These are phyloP conservation scores for Dromaius novaehollandiae DNA, from an alignment of 2,113 vertebrate species.

Conservation along the genomic window DNA sequence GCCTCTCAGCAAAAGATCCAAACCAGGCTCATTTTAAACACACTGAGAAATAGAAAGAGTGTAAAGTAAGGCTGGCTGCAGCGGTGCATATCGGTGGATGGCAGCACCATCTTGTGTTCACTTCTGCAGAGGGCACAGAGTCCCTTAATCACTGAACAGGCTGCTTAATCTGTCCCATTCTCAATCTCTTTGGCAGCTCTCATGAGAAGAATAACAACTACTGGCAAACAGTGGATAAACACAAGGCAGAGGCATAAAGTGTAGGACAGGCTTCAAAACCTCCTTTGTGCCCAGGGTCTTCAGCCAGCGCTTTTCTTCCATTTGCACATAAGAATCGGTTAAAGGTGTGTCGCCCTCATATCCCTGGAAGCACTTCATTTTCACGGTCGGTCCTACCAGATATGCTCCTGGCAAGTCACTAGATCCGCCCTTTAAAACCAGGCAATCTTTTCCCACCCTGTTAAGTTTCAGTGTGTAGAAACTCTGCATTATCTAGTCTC, in stretches of 20 bases:
- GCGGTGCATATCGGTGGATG: background rate
- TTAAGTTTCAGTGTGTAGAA: background rate
- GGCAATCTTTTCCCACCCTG: background rate
- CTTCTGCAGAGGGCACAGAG: background rate
- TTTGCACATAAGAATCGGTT: background rate
- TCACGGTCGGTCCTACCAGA: background rate
- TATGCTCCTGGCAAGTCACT: background rate
- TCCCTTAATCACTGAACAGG: background rate
- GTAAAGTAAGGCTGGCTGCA: background rate
- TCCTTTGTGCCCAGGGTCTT: background rate
- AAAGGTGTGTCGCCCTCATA: background rate
- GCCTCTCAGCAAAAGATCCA: background rate
- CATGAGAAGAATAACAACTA: background rate
- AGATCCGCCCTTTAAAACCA: background rate
- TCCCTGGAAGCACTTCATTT: background rate
- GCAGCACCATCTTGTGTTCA: conserved; percentile 62
- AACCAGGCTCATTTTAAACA: background rate
- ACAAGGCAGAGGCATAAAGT: background rate
- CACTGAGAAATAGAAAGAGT: background rate
- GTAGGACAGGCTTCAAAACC: background rate
- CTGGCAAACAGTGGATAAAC: background rate
- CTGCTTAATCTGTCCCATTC: background rate
- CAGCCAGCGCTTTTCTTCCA: background rate
- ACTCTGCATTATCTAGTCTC: background rate
- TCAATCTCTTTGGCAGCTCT: background rate